phyloP scores from a whole-genome alignment of 1,140 invertebrate genomes.

The Bilobella aurantiaca region DNA sequence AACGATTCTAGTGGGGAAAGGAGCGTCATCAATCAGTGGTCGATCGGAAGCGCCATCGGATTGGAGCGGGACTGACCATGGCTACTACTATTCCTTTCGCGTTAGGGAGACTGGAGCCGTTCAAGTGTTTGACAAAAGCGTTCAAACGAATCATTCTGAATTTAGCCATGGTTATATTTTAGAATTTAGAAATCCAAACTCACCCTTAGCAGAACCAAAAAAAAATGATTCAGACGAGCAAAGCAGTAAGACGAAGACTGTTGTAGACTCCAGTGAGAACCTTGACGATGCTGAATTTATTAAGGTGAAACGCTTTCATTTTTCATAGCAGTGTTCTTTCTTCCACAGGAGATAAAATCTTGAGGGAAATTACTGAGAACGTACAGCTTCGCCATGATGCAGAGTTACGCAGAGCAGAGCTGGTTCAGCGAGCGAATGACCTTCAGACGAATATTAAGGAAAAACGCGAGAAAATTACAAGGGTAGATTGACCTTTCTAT shows the following conservation, averaged over 20 bases:
- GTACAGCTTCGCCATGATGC: conserved; percentile 34
- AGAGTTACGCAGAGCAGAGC: conserved; percentile 32
- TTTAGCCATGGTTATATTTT: neutral
- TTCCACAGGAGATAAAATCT: conserved; percentile 34
- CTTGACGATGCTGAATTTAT: neutral
- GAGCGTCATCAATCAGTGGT: too few species aligned
- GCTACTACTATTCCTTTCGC: conserved; percentile 32
- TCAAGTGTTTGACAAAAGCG: conserved; percentile 31
- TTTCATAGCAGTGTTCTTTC: conserved; percentile 7
- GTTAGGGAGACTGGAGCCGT: conserved; percentile 31
- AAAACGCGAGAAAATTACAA: conserved; percentile 34
- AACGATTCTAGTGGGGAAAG: neutral
- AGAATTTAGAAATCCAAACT: conserved; percentile 10
- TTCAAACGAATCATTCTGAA: conserved; percentile 23
- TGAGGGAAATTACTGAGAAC: conserved; percentile 34
- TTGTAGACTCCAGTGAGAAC: neutral
- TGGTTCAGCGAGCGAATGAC: conserved; percentile 34
- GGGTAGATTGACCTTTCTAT: conserved; percentile 20
- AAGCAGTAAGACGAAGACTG: neutral
- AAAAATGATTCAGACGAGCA: too few species aligned
- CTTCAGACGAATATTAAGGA: conserved; percentile 33
- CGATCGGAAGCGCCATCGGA: too few species aligned
- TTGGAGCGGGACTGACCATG: conserved; percentile 13
- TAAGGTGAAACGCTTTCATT: neutral
- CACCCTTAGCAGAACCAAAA: neutral